phyloP scores from a whole-genome alignment of 2,888 invertebrate species.

The Calliphora vomitoria region DNA sequence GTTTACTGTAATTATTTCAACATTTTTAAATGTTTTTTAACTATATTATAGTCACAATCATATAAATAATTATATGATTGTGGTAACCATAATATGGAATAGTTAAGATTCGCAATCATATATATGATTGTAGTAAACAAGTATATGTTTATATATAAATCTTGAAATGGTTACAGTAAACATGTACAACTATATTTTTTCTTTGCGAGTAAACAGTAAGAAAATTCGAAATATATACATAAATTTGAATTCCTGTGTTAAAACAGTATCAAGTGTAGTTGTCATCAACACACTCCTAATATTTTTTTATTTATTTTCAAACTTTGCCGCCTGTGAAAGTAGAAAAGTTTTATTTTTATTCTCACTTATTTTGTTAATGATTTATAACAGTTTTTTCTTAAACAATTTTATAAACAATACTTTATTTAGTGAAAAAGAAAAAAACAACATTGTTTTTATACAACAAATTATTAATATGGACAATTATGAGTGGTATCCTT shows the following conservation, averaged over 20 bases:
- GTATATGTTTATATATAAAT: no score
- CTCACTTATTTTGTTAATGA: not conserved
- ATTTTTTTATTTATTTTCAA: not conserved
- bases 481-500: conserved; percentile 56
- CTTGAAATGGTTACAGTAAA: no score
- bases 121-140: no score
- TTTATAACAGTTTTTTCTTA: conserved; percentile 31
- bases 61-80: no score
- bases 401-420: conserved; percentile 33
- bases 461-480: conserved; percentile 15
- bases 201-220: no score
- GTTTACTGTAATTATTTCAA: no score
- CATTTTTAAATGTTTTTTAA: no score
- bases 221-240: no score
- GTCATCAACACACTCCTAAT: not conserved
- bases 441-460: conserved; percentile 8
- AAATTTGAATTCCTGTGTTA: not conserved
- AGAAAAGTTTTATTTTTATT: conserved; percentile 7
- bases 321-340: conserved; percentile 45
- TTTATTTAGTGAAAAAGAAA: not conserved
- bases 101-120: no score
- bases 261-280: conserved; percentile 43
- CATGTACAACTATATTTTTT: no score
- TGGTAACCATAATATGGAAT: no score
- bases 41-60: no score